Percentiles rank a stretch among this genome's conserved stretches.
These are phyloP conservation scores for Phoxinus phoxinus DNA, from an alignment of 2,113 vertebrate species.

Conservation along the genomic window DNA sequence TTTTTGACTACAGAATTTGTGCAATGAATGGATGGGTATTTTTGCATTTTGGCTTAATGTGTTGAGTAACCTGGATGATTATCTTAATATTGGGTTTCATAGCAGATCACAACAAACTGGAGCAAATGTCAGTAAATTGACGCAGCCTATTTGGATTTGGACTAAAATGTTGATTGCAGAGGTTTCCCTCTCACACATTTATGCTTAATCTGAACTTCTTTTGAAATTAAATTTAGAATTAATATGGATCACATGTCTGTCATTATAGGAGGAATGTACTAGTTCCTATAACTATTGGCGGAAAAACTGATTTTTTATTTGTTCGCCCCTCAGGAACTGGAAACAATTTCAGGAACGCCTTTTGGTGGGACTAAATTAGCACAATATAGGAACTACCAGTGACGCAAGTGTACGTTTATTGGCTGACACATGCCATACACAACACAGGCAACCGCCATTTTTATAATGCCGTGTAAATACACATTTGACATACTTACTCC, in stretches of 20 bases:
- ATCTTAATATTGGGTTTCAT: not conserved
- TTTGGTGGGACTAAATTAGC: too few relatives aligned
- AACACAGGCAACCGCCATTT: too few relatives aligned
- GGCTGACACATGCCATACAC: too few relatives aligned
- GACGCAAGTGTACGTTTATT: too few relatives aligned
- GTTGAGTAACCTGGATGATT: not conserved
- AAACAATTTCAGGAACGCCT: too few relatives aligned
- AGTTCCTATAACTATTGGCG: too few relatives aligned
- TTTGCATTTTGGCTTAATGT: conserved; percentile 30
- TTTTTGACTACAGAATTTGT: conserved; percentile 17
- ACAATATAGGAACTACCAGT: too few relatives aligned
- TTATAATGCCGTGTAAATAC: too few relatives aligned
- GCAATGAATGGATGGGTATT: conserved; percentile 27
- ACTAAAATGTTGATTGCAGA: not conserved
- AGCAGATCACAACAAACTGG: not conserved
- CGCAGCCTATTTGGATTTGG: not conserved
- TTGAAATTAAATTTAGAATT: not conserved
- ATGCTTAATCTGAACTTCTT: not conserved
- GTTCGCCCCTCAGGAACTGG: too few relatives aligned
- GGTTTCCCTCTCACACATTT: not conserved
- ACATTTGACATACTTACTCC: too few relatives aligned
- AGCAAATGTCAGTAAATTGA: not conserved
- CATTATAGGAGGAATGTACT: too few relatives aligned
- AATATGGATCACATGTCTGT: not conserved
- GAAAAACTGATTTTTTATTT: too few relatives aligned